Percentiles rank a stretch among this genome's conserved stretches.
These are phyloP conservation scores for Solen grandis DNA, from an alignment of 1,140 invertebrate species.

Conservation along the genomic window DNA sequence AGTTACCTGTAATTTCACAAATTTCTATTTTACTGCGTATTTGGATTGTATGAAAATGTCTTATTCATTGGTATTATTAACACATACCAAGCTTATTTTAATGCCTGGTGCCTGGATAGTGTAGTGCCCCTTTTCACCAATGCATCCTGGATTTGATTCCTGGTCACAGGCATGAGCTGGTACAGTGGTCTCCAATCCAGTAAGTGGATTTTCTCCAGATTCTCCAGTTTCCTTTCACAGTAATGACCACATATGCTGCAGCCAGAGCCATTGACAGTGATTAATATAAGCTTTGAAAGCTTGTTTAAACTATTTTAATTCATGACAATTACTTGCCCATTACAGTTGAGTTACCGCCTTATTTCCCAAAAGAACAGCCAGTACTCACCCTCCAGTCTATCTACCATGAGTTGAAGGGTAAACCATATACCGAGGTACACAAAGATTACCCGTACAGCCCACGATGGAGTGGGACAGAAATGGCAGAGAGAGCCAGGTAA, in stretches of 20 bases:
- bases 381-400: conserved; percentile 79
- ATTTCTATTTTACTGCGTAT: too few species aligned
- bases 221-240: background rate
- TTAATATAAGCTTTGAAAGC: background rate
- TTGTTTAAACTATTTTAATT: background rate
- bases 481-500: conserved; percentile 79
- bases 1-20: too few species aligned
- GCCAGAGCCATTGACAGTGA: background rate
- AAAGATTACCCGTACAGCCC: conserved; percentile 80
- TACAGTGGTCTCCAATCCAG: too few species aligned
- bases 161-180: too few species aligned
- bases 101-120: too few species aligned
- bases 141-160: too few species aligned
- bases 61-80: too few species aligned
- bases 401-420: conserved; percentile 78
- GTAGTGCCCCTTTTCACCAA: too few species aligned
- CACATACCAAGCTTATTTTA: too few species aligned
- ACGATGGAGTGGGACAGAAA: conserved; percentile 78
- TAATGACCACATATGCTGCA: background rate
- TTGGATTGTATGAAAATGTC: too few species aligned
- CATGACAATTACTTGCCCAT: conserved; percentile 3
- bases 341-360: conserved; percentile 77
- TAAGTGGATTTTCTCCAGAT: too few species aligned
- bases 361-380: conserved; percentile 79
- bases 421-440: conserved; percentile 73